These are phyloP conservation scores for Augochlora pura DNA, from an alignment of 1,140 invertebrate genomes.

Conservation along the genomic window DNA sequence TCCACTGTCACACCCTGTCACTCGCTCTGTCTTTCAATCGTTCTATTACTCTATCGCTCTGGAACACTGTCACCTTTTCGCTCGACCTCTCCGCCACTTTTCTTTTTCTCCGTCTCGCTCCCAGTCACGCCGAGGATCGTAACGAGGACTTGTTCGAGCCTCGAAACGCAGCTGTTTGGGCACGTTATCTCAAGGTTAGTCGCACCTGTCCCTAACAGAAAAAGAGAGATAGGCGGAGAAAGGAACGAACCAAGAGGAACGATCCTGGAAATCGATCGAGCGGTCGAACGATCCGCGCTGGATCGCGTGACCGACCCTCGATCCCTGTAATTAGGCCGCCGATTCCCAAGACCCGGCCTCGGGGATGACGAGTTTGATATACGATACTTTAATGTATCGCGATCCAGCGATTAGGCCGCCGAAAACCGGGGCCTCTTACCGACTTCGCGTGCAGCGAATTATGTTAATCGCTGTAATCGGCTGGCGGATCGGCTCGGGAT, in stretches of 20 bases:
- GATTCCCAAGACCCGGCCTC: background rate
- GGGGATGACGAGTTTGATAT: conserved; percentile 34
- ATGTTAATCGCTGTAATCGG: conserved; percentile 31
- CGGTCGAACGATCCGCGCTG: background rate
- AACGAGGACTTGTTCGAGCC: conserved; percentile 18
- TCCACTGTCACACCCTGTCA: conserved; percentile 55
- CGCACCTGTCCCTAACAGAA: conserved; percentile 43
- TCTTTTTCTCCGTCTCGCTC: conserved; percentile 18
- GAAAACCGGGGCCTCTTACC: background rate
- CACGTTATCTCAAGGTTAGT: conserved; percentile 50
- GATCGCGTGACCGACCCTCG: conserved; percentile 23
- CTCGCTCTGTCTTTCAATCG: background rate
- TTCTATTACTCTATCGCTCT: conserved; percentile 16
- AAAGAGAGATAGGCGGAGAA: background rate
- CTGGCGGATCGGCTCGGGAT: background rate
- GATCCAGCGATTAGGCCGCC: conserved; percentile 1
- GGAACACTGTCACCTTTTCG: conserved; percentile 76
- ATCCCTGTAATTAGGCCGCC: conserved; percentile 11
- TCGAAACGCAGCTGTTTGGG: conserved; percentile 47
- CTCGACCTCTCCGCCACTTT: conserved; percentile 64
- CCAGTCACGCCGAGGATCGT: conserved; percentile 8
- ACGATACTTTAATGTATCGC: conserved; percentile 45
- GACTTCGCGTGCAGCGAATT: conserved; percentile 1
- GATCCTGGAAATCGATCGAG: conserved; percentile 1
- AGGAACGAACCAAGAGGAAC: background rate